Evolutionary conservation across 2,113 vertebrate species (phyloP).

Genomic region (Neogale vison): DNA sequence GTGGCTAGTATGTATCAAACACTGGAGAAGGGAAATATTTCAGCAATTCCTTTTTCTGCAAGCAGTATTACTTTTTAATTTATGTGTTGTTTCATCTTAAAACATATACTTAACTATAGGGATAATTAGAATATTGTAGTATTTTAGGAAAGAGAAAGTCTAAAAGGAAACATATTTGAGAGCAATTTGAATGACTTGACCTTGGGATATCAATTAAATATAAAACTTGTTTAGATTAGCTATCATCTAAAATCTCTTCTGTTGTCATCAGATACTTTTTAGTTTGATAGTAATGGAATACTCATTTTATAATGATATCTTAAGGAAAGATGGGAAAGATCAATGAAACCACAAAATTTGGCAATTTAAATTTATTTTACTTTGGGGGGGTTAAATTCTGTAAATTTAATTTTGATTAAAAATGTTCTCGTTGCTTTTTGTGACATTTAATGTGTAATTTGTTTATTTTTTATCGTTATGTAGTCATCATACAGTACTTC

Average conservation of each 20-base stretch:
- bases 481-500: too few species aligned
- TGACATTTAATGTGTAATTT: too few species aligned
- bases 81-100: neutral
- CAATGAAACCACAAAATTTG: slow-evolving; percentile 42
- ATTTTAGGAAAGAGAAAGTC: neutral
- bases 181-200: neutral
- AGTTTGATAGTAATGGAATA: slow-evolving; percentile 23
- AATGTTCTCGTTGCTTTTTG: too few species aligned
- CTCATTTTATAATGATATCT: neutral
- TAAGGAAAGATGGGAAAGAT: slow-evolving; percentile 11
- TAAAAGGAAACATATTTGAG: neutral
- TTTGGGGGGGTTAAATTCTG: too few species aligned
- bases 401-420: too few species aligned
- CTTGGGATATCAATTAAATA: neutral
- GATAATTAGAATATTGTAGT: neutral
- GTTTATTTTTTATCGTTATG: too few species aligned
- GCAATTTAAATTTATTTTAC: slow-evolving; percentile 38
- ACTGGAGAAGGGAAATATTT: neutral
- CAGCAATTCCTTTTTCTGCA: neutral
- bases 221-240: neutral
- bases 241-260: neutral
- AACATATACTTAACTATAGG: neutral
- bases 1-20: neutral
- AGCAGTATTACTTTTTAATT: neutral
- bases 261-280: neutral